Evolutionary conservation across 2,113 vertebrate species (phyloP).

Genomic region (Sminthopsis crassicaudata): DNA sequence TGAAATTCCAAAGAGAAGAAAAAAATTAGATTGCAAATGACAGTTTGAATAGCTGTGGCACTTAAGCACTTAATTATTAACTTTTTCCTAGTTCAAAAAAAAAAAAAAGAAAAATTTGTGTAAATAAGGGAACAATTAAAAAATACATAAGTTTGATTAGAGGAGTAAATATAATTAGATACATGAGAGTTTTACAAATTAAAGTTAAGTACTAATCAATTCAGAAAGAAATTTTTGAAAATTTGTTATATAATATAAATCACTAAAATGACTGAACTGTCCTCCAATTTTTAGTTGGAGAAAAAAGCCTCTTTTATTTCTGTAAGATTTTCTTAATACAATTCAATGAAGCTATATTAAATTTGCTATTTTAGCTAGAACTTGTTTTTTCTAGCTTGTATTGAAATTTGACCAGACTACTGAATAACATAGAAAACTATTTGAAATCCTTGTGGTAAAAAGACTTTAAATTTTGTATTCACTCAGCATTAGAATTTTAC

Average conservation of each 20-base stretch:
- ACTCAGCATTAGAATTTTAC: conserved; percentile 57
- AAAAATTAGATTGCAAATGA: too few species aligned
- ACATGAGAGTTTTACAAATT: too few species aligned
- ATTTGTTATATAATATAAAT: conserved; percentile 17
- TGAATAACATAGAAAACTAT: conserved; percentile 59
- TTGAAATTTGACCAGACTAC: conserved; percentile 61
- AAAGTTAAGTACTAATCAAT: too few species aligned
- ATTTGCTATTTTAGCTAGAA: conserved; percentile 49
- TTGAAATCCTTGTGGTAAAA: conserved; percentile 22
- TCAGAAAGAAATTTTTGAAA: too few species aligned
- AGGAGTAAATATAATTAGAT: too few species aligned
- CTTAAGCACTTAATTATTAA: too few species aligned
- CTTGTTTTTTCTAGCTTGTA: conserved; percentile 65
- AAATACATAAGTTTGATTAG: too few species aligned
- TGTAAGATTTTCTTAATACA: conserved; percentile 65
- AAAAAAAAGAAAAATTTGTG: too few species aligned
- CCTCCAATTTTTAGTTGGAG: conserved; percentile 63
- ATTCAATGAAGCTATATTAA: not conserved
- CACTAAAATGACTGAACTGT: conserved; percentile 60
- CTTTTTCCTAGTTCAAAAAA: too few species aligned
- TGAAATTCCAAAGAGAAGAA: too few species aligned
- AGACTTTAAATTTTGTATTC: conserved; percentile 52
- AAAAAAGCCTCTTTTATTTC: conserved; percentile 56
- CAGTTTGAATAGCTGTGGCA: too few species aligned
- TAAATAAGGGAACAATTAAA: too few species aligned